Evolutionary conservation across 2,888 invertebrate genomes (phyloP).

Genomic region (Agrotis ipsilon): DNA sequence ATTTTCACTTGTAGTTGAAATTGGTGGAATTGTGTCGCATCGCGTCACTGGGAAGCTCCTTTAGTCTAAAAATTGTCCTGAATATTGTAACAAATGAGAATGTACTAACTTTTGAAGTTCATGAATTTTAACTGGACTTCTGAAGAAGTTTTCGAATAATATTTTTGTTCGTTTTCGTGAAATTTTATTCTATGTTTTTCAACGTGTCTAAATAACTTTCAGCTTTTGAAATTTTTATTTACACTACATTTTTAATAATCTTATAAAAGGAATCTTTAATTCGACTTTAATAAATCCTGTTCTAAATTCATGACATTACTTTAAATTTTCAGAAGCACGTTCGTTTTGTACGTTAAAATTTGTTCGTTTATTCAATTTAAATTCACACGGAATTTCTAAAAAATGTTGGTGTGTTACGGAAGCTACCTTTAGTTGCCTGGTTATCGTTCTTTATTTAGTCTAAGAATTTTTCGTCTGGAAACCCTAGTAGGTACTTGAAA

Average conservation of each 20-base stretch:
- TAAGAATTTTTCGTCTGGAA: not conserved
- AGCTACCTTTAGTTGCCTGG: not conserved
- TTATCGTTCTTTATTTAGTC: not conserved
- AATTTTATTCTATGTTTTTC: not conserved
- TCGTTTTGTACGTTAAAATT: not conserved
- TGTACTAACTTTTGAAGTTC: constrained; percentile 8
- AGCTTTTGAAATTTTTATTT: not conserved
- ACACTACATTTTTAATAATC: no score
- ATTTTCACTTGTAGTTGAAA: no score
- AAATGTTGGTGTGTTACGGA: no score
- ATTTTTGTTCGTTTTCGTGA: constrained; percentile 1
- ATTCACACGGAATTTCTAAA: not conserved
- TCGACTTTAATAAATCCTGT: not conserved
- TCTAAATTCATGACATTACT: not conserved
- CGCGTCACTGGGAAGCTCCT: no score
- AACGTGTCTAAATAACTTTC: not conserved
- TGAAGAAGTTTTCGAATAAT: not conserved
- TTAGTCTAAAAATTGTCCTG: constrained; percentile 25
- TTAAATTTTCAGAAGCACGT: not conserved
- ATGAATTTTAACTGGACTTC: not conserved
- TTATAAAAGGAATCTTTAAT: no score
- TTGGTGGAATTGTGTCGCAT: no score
- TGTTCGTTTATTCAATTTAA: not conserved
- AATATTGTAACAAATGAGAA: constrained; percentile 33
- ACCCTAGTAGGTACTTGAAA: not conserved